Conservation (phyloP, 2,797 vertebrate species). For the Melanotaenia nigrans region DNA sequence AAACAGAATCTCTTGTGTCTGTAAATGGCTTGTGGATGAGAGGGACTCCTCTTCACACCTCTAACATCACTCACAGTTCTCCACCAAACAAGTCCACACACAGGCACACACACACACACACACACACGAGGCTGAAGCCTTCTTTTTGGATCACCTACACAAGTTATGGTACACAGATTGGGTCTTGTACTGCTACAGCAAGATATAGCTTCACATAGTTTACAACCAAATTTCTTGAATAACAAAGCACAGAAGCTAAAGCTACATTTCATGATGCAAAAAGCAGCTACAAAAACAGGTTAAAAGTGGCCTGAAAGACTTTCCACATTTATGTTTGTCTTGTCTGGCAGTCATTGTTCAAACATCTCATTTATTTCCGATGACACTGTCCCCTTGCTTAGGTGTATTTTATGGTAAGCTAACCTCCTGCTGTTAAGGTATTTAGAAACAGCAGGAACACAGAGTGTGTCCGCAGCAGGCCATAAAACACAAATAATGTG, state of each 20-base stretch:
- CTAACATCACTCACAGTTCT: conserved; percentile 7
- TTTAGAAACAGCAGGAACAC: conserved; percentile 47
- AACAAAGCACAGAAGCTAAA: neutral
- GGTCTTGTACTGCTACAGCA: conserved; percentile 26
- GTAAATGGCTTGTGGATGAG: neutral
- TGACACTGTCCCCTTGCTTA: neutral
- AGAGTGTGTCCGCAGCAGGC: conserved; percentile 23
- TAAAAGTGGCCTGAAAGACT: neutral
- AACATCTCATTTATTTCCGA: neutral
- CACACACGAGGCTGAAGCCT: conserved; percentile 8
- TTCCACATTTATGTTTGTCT: neutral
- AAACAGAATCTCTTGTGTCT: conserved; percentile 7
- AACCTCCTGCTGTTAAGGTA: conserved; percentile 19
- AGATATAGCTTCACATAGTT: conserved; percentile 9
- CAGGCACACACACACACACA: conserved; percentile 8
- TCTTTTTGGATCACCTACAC: conserved; percentile 28
- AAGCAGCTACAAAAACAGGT: neutral
- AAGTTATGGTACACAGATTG: conserved; percentile 18
- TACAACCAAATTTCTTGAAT: conserved; percentile 4
- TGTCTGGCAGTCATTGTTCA: neutral
- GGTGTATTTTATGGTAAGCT: conserved; percentile 14
- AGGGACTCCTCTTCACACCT: conserved; percentile 23
- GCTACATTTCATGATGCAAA: neutral
- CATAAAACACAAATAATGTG: conserved; percentile 24
- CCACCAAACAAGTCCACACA: conserved; percentile 16